phyloP scores from a whole-genome alignment of 2,888 invertebrate species.

The Acanthosepion esculentum region DNA sequence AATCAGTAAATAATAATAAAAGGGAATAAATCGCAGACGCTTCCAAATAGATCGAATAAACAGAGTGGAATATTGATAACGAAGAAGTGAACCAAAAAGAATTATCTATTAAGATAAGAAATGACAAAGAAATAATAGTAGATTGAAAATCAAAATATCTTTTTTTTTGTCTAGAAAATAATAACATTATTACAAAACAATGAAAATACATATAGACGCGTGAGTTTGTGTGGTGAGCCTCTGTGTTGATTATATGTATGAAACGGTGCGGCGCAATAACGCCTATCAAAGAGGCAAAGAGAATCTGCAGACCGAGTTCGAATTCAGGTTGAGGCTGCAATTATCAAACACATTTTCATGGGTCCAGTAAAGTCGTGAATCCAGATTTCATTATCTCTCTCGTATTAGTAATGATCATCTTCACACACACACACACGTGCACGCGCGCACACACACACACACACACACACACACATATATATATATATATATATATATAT shows the following conservation, averaged over 20 bases:
- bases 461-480: too few relatives aligned
- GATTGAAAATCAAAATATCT: neutral
- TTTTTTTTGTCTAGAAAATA: neutral
- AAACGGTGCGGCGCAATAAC: too few relatives aligned
- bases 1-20: neutral
- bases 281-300: neutral
- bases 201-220: neutral
- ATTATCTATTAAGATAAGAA: slow-evolving; percentile 33
- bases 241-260: too few relatives aligned
- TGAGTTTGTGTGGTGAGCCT: neutral
- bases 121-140: neutral
- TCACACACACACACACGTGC: too few relatives aligned
- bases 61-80: slow-evolving; percentile 8
- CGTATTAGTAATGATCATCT: too few relatives aligned
- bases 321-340: neutral
- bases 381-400: too few relatives aligned
- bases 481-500: too few relatives aligned
- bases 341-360: too few relatives aligned
- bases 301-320: neutral
- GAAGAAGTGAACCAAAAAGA: neutral
- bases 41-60: neutral
- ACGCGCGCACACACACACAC: too few relatives aligned
- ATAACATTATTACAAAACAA: neutral
- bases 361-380: too few relatives aligned
- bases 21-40: neutral